These are phyloP conservation scores for Coturnix japonica DNA, from an alignment of 2,113 vertebrate species.

Conservation along the genomic window DNA sequence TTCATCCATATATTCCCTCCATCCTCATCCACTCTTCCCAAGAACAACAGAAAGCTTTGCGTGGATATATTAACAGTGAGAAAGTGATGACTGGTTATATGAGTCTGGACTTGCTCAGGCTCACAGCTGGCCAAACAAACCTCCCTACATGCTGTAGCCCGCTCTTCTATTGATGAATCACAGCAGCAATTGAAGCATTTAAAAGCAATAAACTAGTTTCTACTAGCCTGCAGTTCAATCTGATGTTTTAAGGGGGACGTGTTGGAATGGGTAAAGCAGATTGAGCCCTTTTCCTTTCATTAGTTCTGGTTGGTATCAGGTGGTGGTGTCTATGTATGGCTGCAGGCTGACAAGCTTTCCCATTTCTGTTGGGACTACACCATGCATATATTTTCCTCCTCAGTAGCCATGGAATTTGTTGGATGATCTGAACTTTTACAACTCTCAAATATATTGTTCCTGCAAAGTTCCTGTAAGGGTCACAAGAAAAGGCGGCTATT, in stretches of 20 bases:
- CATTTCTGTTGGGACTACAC: not conserved
- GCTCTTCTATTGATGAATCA: constrained; percentile 50
- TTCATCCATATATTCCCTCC: not conserved
- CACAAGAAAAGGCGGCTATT: not conserved
- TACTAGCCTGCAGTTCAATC: not conserved
- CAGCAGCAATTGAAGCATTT: not conserved
- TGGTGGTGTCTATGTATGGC: not conserved
- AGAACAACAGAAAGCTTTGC: constrained; percentile 2
- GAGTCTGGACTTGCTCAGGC: constrained; percentile 63
- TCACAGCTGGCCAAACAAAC: constrained; percentile 63
- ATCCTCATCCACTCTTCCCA: constrained; percentile 4
- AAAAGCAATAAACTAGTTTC: constrained; percentile 49
- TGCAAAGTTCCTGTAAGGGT: not conserved
- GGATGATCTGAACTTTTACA: constrained; percentile 35
- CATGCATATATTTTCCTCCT: constrained; percentile 24
- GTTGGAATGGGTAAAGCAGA: not conserved
- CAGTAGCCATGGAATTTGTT: not conserved
- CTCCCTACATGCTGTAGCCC: constrained; percentile 15
- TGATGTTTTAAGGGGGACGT: not conserved
- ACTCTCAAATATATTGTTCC: not conserved
- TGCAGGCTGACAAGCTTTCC: constrained; percentile 8
- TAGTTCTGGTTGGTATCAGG: not conserved
- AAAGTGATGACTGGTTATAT: constrained; percentile 51
- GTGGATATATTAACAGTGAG: constrained; percentile 36
- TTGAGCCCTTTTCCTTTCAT: not conserved